Evolutionary conservation across 2,888 invertebrate species (phyloP).

Genomic region (Diplazon laetatorius): DNA sequence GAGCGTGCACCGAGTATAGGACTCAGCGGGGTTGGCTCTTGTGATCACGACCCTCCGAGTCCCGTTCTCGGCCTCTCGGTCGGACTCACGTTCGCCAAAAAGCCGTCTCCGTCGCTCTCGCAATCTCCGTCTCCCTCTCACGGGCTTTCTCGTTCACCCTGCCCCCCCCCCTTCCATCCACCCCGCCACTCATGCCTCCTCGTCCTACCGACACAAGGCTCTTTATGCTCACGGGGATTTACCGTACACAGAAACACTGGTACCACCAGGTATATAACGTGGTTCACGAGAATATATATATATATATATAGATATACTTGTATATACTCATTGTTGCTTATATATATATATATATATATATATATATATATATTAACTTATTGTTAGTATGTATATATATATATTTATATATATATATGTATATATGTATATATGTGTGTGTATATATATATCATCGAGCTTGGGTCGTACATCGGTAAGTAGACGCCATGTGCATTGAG

Average conservation of each 20-base stretch:
- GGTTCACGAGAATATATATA: background rate
- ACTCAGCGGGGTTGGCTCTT: conserved; percentile 49
- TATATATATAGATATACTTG: background rate
- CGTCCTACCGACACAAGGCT: conserved; percentile 32
- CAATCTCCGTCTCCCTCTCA: conserved; percentile 43
- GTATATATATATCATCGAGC: background rate
- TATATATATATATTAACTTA: no score
- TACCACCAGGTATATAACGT: background rate
- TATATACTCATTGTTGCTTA: no score
- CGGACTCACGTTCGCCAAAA: conserved; percentile 39
- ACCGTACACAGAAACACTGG: conserved; percentile 33
- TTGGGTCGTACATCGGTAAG: conserved; percentile 16
- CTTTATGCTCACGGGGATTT: conserved; percentile 56
- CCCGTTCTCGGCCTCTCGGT: conserved; percentile 42
- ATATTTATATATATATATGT: background rate
- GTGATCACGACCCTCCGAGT: conserved; percentile 43
- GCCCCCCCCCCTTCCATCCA: conserved; percentile 12
- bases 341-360: background rate
- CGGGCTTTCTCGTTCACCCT: conserved; percentile 31
- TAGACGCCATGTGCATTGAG: conserved; percentile 8
- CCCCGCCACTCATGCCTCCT: conserved; percentile 16
- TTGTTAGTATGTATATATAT: no score
- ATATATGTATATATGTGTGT: background rate
- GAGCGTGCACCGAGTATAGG: conserved; percentile 42
- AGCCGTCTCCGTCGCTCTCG: conserved; percentile 30